Evolutionary conservation across 2,113 vertebrate species (phyloP).

Genomic region (Dunckerocampus dactyliophorus): DNA sequence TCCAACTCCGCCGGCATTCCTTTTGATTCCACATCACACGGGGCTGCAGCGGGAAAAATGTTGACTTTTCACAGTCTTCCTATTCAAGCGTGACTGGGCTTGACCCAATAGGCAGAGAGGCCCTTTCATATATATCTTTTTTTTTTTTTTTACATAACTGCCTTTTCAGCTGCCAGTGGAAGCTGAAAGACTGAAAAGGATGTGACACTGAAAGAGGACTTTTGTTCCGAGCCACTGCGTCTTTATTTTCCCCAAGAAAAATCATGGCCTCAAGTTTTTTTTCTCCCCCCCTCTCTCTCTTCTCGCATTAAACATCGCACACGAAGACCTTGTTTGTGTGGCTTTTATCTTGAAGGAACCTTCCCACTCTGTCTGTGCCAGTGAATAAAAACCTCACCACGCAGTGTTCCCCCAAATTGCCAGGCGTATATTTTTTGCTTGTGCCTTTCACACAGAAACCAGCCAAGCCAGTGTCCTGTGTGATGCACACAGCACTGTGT

Average conservation of each 20-base stretch:
- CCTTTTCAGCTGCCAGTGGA: conserved; percentile 29
- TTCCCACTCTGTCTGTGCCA: too few species aligned
- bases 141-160: conserved; percentile 37
- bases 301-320: background rate
- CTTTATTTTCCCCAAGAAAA: conserved; percentile 17
- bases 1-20: conserved; percentile 51
- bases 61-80: conserved; percentile 63
- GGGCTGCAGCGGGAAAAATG: conserved; percentile 48
- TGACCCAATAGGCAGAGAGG: conserved; percentile 42
- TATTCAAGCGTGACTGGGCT: conserved; percentile 45
- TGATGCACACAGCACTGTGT: background rate
- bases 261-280: conserved; percentile 14
- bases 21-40: conserved; percentile 57
- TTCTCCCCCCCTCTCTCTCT: background rate
- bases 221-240: conserved; percentile 37
- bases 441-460: background rate
- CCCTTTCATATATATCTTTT: conserved; percentile 21
- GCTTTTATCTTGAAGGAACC: background rate
- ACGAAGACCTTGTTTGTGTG: background rate
- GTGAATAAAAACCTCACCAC: too few species aligned
- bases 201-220: conserved; percentile 11
- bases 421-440: background rate
- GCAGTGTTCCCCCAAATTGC: background rate
- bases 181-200: conserved; percentile 11
- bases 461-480: background rate